phyloP scores from a whole-genome alignment of 2,797 vertebrate genomes.

The Nannoperca australis region DNA sequence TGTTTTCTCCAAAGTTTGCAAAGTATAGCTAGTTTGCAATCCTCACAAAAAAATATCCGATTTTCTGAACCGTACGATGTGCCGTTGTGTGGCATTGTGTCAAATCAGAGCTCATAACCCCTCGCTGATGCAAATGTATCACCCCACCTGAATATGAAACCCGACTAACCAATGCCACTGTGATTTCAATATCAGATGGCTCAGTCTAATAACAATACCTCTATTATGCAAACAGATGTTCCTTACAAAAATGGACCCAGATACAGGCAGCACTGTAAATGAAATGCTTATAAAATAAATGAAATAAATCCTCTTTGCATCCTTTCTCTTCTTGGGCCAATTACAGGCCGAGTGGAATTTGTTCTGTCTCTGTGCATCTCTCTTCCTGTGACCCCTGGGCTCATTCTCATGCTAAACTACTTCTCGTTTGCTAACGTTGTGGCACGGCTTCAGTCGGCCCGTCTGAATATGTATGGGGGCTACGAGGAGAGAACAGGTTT shows the following conservation, averaged over 20 bases:
- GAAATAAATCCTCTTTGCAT: slow-evolving; percentile 49
- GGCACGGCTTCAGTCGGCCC: slow-evolving; percentile 82
- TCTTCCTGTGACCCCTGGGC: slow-evolving; percentile 70
- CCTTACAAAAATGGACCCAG: slow-evolving; percentile 50
- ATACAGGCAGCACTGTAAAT: slow-evolving; percentile 40
- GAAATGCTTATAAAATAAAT: slow-evolving; percentile 49
- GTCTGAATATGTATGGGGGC: slow-evolving; percentile 79
- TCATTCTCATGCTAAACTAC: slow-evolving; percentile 85
- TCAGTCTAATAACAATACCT: slow-evolving; percentile 59
- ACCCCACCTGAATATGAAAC: slow-evolving; percentile 53
- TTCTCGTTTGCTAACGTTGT: slow-evolving; percentile 85
- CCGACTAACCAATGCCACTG: slow-evolving; percentile 24
- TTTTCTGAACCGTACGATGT: neutral
- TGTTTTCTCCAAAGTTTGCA: slow-evolving; percentile 42
- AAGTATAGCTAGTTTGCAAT: slow-evolving; percentile 25
- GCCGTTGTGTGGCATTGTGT: slow-evolving; percentile 17
- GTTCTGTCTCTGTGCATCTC: slow-evolving; percentile 58
- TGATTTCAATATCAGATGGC: slow-evolving; percentile 78
- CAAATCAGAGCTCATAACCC: slow-evolving; percentile 38
- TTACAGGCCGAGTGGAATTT: slow-evolving; percentile 69
- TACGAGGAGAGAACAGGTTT: slow-evolving; percentile 67
- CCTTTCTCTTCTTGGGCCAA: slow-evolving; percentile 55
- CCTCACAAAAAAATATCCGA: neutral
- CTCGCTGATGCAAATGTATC: slow-evolving; percentile 47
- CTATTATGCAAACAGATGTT: slow-evolving; percentile 79